Base-by-base conservation (phyloP, 1,140 invertebrate species). In the Tribolium madens region DNA sequence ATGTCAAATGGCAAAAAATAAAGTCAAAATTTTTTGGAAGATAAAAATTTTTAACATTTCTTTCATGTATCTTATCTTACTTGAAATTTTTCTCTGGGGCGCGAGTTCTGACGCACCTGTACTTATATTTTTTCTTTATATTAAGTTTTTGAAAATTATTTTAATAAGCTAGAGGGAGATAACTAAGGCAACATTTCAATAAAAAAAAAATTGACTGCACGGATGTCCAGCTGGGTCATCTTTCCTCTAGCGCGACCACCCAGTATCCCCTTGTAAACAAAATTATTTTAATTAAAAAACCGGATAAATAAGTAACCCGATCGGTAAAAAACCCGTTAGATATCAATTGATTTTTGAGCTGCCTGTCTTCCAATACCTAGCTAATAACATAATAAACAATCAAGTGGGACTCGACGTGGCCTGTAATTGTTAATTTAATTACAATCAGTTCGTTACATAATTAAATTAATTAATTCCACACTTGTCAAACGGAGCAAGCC, bases 401-500 rank as follows among this genome's bases (percentile, higher is more conserved):
- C 31, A 64, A 57, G 36, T 18, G 57, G 48, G 36, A 42, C 26
- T n/a, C 21, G 26, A 64, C 21, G 57, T 64, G 6, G 57, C 14
- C 57, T 21, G 57, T 64, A 64, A 64, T 64, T 64, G 57, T 64
- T 64, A 64, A 64, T 64, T 64, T 64, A 64, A 64, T 64, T 64
- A 64, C 21, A 64, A 64, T 64, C 26, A 5, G 57, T 10, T 64
- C 57, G 57, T 64, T 64, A 33, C 17, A 33, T 64, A 64, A 64
- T 64, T 64, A 64, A 64, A 64, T 64, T 36, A 64, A 64, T 64
- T 64, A 64, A 64, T 64, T 64, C 57, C 57, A 64, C 57, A 64
- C 57, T 64, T 64, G 57, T 64, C 57, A 64, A 64, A 64, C 21
- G 57, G 21, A 64, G 57, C 57, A 57, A 10, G 57, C 14, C 3